Percentiles rank a stretch among this genome's conserved stretches.
Evolutionary conservation across 2,888 invertebrate species (phyloP).

Genomic region (Sepiola atlantica): DNA sequence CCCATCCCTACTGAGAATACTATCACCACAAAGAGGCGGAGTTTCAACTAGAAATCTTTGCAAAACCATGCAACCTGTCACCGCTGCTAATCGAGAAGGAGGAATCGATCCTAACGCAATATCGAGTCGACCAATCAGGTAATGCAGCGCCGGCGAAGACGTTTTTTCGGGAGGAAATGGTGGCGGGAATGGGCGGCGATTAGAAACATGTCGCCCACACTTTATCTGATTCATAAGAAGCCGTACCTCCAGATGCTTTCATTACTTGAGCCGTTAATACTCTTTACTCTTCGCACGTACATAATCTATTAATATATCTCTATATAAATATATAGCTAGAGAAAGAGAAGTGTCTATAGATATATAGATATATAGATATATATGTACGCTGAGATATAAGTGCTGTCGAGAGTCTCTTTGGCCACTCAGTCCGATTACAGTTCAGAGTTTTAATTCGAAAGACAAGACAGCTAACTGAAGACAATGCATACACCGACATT

Average conservation of each 20-base stretch:
- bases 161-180: not conserved
- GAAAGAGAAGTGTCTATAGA: not conserved
- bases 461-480: not conserved
- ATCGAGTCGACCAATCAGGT: not conserved
- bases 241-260: not conserved
- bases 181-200: not conserved
- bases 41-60: not conserved
- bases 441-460: not conserved
- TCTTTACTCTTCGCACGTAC: not conserved
- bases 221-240: not conserved
- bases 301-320: not conserved
- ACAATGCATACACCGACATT: not conserved
- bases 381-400: not conserved
- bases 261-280: not conserved
- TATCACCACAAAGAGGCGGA: not conserved
- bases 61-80: not conserved
- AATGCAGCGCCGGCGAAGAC: not conserved
- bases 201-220: not conserved
- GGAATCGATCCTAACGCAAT: not conserved
- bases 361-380: not conserved
- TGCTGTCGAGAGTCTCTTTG: not conserved
- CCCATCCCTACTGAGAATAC: not conserved
- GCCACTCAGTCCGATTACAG: not conserved
- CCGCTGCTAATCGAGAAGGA: not conserved
- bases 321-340: not conserved